Evolutionary conservation across 2,888 invertebrate species (phyloP), one percentile per base, ranked within the genome.

Genomic region (Phalangium opilio): DNA sequence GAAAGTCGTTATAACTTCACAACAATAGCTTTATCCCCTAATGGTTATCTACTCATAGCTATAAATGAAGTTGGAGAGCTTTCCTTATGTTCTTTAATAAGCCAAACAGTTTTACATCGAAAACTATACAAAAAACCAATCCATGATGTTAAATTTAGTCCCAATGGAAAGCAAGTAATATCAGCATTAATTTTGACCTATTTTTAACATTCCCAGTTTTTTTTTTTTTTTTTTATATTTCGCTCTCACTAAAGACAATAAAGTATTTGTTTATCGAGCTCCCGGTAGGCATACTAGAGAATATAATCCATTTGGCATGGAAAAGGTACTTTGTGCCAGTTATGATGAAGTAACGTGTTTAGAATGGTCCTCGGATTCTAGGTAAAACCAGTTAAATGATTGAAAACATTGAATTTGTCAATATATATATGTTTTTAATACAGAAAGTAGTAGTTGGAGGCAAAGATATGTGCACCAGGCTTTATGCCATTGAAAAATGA

Each of bases 361-460:
- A 3, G 83, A 86, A 63, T 98, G 98, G 98, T 85, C 91, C 0
- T 72, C 74, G 17, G 93, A 96, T 67, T 93, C 95, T 0, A 81
- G 76, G 74, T 74, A 59, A 52, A 59, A 27, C 27, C 10, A 7
- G 11, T 12, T 27, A 11, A 15, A 36, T 36, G 36, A 36, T 36
- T 15, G 11, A 15, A 15, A 36, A 36, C 17, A 36, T 17, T n/a
- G n/a, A n/a, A n/a, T 33, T 10, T 33, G 34, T 33, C 8, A 33
- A 33, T 33, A 10, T 10, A 11, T 12, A 14, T 32, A 20, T 14
- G 46, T 19, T 47, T 35, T 39, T 48, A 47, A 59, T 61, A 32
- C 55, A 73, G 73, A 61, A 72, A 34, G 66, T 96, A 10, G 84
- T 85, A n/a, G 79, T 84, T 8, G 93, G 93, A 0, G 82, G 86